Evolutionary conservation across 2,888 invertebrate species (phyloP).

Genomic region (Erpobdella octoculata): DNA sequence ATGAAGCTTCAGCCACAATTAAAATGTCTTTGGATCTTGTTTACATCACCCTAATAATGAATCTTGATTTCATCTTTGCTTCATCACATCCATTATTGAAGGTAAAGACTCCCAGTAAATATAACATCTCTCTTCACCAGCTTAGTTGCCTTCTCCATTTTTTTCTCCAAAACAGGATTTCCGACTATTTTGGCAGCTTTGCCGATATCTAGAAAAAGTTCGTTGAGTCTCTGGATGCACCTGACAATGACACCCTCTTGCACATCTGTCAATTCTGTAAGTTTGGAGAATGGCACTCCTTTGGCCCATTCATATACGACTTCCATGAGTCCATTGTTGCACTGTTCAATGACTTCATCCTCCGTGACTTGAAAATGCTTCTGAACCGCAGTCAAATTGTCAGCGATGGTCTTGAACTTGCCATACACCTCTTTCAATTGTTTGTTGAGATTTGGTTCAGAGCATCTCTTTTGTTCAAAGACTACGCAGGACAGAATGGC

Average conservation of each 20-base stretch:
- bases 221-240: slow-evolving; percentile 90
- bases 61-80: no score
- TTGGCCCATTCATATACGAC: slow-evolving; percentile 94
- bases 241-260: slow-evolving; percentile 96
- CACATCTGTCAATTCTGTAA: slow-evolving; percentile 81
- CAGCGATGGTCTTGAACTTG: slow-evolving; percentile 64
- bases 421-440: slow-evolving; percentile 63
- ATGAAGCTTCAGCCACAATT: no score
- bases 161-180: slow-evolving; percentile 78
- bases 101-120: slow-evolving; percentile 88
- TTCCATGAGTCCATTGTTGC: slow-evolving; percentile 82
- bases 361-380: slow-evolving; percentile 57
- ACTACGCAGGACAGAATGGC: slow-evolving; percentile 85
- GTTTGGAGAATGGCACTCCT: slow-evolving; percentile 81
- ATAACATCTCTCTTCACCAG: slow-evolving; percentile 94
- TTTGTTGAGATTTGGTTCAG: slow-evolving; percentile 57
- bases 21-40: no score
- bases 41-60: no score
- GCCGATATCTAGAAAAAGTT: slow-evolving; percentile 78
- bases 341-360: slow-evolving; percentile 59
- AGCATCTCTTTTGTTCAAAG: slow-evolving; percentile 67
- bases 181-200: slow-evolving; percentile 83
- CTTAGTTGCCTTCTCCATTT: slow-evolving; percentile 88
- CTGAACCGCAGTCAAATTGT: slow-evolving; percentile 64
- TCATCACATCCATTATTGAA: no score